Percentiles rank a stretch among this genome's conserved stretches.
Conservation (phyloP, 2,888 invertebrate species). For the Eilema caniola region DNA sequence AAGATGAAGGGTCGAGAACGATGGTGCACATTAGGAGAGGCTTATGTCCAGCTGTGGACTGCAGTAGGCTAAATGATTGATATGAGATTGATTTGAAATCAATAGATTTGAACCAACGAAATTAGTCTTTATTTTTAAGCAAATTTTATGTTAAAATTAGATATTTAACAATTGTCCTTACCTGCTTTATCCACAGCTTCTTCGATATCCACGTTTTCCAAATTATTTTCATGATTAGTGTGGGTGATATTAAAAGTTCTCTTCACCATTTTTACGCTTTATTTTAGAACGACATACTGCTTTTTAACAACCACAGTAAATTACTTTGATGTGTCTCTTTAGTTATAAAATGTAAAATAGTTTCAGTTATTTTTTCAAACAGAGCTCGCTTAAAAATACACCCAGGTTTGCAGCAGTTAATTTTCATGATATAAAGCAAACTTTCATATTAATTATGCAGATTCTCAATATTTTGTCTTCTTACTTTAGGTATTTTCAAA, state of each 20-base stretch:
- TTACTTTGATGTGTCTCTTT: not conserved
- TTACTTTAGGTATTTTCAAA: not conserved
- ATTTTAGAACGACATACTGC: not conserved
- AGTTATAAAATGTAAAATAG: not conserved
- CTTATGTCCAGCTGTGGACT: too few relatives aligned
- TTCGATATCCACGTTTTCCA: constrained; percentile 5
- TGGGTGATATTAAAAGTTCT: not conserved
- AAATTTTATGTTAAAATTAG: too few relatives aligned
- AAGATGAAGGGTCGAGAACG: too few relatives aligned
- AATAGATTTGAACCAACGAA: too few relatives aligned
- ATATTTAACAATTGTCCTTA: too few relatives aligned
- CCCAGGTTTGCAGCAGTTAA: not conserved
- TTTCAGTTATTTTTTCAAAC: not conserved
- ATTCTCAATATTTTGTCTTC: not conserved
- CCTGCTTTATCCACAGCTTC: not conserved
- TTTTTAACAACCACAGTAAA: not conserved
- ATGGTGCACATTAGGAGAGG: too few relatives aligned
- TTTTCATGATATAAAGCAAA: not conserved
- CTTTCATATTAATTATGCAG: not conserved
- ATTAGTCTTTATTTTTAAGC: too few relatives aligned
- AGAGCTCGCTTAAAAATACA: not conserved
- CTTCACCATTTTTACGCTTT: not conserved
- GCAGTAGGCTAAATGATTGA: too few relatives aligned
- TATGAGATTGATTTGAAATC: too few relatives aligned
- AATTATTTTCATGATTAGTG: not conserved